Evolutionary conservation across 2,113 vertebrate genomes (phyloP).

Genomic region (Oncorhynchus clarkii): DNA sequence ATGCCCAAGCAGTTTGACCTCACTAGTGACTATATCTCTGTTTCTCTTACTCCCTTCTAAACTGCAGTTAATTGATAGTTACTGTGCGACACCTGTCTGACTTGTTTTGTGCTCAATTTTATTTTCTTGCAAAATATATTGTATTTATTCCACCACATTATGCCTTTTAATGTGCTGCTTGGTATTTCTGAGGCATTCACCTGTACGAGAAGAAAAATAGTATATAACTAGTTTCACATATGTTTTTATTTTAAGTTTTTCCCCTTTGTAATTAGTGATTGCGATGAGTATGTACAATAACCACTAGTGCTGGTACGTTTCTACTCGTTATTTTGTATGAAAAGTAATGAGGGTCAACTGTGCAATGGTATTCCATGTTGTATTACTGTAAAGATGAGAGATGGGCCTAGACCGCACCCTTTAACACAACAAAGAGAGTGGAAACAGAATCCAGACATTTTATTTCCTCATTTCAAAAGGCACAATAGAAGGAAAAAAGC

Average conservation of each 20-base stretch:
- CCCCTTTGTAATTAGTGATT: constrained; percentile 70
- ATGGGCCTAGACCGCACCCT: constrained; percentile 16
- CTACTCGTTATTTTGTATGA: constrained; percentile 80
- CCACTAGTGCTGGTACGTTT: constrained; percentile 83
- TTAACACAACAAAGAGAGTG: constrained; percentile 8
- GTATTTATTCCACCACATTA: constrained; percentile 79
- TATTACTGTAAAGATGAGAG: constrained; percentile 72
- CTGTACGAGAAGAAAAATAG: constrained; percentile 59
- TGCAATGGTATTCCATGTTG: constrained; percentile 47
- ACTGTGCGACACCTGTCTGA: constrained; percentile 54
- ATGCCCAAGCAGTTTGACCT: too few species aligned
- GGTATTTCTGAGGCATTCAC: constrained; percentile 72
- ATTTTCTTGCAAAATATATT: constrained; percentile 58
- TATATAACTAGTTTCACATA: constrained; percentile 35
- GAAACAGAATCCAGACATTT: neutral
- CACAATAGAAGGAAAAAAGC: neutral
- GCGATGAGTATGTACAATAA: constrained; percentile 67
- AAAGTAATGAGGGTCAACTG: constrained; percentile 74
- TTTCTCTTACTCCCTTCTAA: too few species aligned
- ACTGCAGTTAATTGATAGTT: neutral
- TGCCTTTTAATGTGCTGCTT: constrained; percentile 75
- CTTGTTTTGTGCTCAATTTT: constrained; percentile 69
- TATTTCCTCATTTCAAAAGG: constrained; percentile 26
- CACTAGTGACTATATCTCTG: too few species aligned
- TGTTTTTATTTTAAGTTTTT: constrained; percentile 36